These are phyloP conservation scores for Ditylenchus weischeri DNA, from an alignment of 2,888 invertebrate genomes.

Conservation along the genomic window DNA sequence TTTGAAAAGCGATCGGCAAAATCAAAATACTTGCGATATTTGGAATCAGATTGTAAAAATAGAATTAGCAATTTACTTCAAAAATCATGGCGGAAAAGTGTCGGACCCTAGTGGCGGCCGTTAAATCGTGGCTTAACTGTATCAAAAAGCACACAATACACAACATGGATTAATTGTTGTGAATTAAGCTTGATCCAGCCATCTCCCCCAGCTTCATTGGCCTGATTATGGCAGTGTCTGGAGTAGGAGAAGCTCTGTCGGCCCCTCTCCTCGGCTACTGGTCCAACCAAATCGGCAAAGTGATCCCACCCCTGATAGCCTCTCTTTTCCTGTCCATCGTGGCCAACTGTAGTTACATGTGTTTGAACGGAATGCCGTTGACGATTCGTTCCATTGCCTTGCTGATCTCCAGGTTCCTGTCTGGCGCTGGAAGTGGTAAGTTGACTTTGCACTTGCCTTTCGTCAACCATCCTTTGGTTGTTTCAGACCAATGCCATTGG, in stretches of 20 bases:
- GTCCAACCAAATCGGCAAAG: constrained; percentile 26
- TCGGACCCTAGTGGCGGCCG: too few relatives aligned
- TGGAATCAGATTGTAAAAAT: too few relatives aligned
- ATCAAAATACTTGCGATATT: too few relatives aligned
- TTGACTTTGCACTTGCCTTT: not conserved
- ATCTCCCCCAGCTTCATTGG: constrained; percentile 35
- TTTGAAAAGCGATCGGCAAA: too few relatives aligned
- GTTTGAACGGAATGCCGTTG: constrained; percentile 31
- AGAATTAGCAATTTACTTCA: too few relatives aligned
- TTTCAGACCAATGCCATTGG: constrained; percentile 3
- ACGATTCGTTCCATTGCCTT: constrained; percentile 16
- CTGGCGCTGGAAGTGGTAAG: constrained; percentile 32
- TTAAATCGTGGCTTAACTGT: too few relatives aligned
- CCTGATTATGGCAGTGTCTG: constrained; percentile 33
- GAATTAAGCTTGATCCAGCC: constrained; percentile 35
- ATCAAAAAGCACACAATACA: not conserved
- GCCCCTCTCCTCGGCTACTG: constrained; percentile 39
- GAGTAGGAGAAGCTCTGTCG: constrained; percentile 38
- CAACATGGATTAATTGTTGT: not conserved
- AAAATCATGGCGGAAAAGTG: too few relatives aligned
- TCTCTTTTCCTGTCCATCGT: constrained; percentile 31
- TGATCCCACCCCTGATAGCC: constrained; percentile 31
- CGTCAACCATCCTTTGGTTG: not conserved
- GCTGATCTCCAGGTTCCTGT: constrained; percentile 35
- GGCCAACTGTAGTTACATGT: constrained; percentile 33